Percentiles rank a stretch among this genome's conserved stretches.
These are phyloP conservation scores for Labeo catla DNA, from an alignment of 2,113 vertebrate genomes.

Conservation along the genomic window DNA sequence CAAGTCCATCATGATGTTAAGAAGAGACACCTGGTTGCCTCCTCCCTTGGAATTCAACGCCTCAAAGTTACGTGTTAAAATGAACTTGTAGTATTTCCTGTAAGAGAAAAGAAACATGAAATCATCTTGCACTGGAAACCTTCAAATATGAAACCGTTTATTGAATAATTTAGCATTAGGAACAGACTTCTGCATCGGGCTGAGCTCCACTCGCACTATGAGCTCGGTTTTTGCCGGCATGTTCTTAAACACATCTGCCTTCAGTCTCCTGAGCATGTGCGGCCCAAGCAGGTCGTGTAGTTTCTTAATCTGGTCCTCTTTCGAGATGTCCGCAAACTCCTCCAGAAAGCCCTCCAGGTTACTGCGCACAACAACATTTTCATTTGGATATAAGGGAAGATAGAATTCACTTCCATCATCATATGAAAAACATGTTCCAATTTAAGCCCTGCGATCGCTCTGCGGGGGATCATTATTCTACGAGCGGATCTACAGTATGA, in stretches of 20 bases:
- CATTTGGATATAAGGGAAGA: background rate
- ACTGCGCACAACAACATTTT: conserved; percentile 69
- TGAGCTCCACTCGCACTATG: conserved; percentile 95
- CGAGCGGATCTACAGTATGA: conserved; percentile 8
- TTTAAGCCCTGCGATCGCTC: background rate
- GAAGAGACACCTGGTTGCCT: conserved; percentile 95
- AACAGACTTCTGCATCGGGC: conserved; percentile 97
- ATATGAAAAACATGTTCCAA: conserved; percentile 12
- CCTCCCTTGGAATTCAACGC: conserved; percentile 97
- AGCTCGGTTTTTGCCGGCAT: conserved; percentile 98
- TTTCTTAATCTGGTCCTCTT: conserved; percentile 99
- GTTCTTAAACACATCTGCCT: conserved; percentile 97
- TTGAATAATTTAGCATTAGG: background rate
- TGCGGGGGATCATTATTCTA: conserved; percentile 24
- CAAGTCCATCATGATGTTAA: conserved; percentile 99
- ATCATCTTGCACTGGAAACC: background rate
- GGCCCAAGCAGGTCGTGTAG: conserved; percentile 95
- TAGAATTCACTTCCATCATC: conserved; percentile 1
- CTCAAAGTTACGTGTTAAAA: conserved; percentile 95
- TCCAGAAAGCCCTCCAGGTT: conserved; percentile 98
- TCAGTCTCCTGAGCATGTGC: conserved; percentile 95
- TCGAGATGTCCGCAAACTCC: conserved; percentile 98
- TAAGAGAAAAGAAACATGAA: background rate
- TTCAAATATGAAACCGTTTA: background rate
- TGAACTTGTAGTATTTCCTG: conserved; percentile 99